Percentiles rank a stretch among this genome's conserved stretches.
Conservation (phyloP, 2,888 invertebrate species). For the Antitype chi region DNA sequence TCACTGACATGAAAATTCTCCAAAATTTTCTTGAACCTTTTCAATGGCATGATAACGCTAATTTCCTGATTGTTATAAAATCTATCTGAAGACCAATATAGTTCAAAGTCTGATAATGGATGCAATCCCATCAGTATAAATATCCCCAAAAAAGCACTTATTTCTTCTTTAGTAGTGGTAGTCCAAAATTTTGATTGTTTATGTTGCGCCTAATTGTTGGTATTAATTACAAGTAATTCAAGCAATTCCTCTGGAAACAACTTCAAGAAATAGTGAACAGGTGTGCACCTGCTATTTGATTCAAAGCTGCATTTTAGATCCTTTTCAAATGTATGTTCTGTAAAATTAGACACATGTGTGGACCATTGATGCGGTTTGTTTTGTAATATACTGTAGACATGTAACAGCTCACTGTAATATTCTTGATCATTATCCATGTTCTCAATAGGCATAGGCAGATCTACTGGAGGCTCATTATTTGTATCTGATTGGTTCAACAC, state of each 20-base stretch:
- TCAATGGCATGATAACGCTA: conserved; percentile 7
- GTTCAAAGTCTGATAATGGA: conserved; percentile 17
- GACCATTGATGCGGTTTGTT: conserved; percentile 19
- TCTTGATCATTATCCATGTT: conserved; percentile 35
- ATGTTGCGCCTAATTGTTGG: conserved; percentile 12
- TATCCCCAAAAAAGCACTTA: conserved; percentile 18
- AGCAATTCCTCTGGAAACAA: conserved; percentile 21
- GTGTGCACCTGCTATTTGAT: conserved; percentile 12
- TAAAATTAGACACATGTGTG: conserved; percentile 23
- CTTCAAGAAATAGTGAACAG: conserved; percentile 11
- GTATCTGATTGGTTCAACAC: conserved; percentile 27
- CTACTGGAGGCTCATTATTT: conserved; percentile 31
- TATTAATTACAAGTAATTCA: conserved; percentile 20
- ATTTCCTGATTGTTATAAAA: conserved; percentile 18
- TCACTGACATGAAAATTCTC: conserved; percentile 12
- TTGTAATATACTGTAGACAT: conserved; percentile 29
- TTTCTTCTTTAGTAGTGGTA: conserved; percentile 10
- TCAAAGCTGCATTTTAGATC: conserved; percentile 20
- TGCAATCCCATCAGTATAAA: conserved; percentile 21
- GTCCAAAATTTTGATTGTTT: conserved; percentile 18
- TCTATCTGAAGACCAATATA: conserved; percentile 18
- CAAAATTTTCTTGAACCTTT: conserved; percentile 9
- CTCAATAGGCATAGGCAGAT: conserved; percentile 6
- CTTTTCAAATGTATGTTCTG: conserved; percentile 27
- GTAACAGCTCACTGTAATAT: conserved; percentile 35